phyloP scores from a whole-genome alignment of 1,140 invertebrate species.

The Eulimnadia texana region DNA sequence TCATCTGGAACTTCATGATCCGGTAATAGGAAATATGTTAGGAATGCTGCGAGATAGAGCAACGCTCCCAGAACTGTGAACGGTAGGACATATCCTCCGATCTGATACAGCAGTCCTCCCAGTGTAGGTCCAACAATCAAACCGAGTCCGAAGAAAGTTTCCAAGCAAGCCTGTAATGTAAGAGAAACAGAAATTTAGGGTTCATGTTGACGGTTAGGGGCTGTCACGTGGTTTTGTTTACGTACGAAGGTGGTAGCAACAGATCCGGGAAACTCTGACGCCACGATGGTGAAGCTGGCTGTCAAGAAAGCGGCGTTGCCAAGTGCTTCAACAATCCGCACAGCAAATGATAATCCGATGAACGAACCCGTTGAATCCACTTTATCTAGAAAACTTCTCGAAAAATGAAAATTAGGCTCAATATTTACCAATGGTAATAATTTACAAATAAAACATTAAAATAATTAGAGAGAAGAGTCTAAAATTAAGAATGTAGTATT shows the following conservation, averaged over 20 bases:
- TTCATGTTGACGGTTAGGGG: no score
- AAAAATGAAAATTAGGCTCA: constrained; percentile 17
- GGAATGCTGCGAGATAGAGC: constrained; percentile 54
- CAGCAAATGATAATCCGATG: constrained; percentile 67
- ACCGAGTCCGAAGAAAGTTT: constrained; percentile 79
- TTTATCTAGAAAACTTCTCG: constrained; percentile 55
- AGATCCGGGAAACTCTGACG: constrained; percentile 80
- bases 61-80: constrained; percentile 67
- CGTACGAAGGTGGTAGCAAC: constrained; percentile 81
- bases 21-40: constrained; percentile 57
- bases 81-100: constrained; percentile 70
- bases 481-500: no score
- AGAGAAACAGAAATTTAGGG: background rate
- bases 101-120: constrained; percentile 61
- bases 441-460: background rate
- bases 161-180: constrained; percentile 55
- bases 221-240: constrained; percentile 19
- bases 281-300: constrained; percentile 80
- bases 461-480: no score
- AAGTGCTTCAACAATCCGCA: constrained; percentile 77
- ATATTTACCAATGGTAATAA: constrained; percentile 7
- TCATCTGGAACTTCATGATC: constrained; percentile 32
- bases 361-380: constrained; percentile 66
- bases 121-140: constrained; percentile 73
- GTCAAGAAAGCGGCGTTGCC: constrained; percentile 85